Evolutionary conservation across 2,797 vertebrate species (phyloP), one percentile per base, ranked within the genome.

Genomic region (Eutrigla gurnardus): DNA sequence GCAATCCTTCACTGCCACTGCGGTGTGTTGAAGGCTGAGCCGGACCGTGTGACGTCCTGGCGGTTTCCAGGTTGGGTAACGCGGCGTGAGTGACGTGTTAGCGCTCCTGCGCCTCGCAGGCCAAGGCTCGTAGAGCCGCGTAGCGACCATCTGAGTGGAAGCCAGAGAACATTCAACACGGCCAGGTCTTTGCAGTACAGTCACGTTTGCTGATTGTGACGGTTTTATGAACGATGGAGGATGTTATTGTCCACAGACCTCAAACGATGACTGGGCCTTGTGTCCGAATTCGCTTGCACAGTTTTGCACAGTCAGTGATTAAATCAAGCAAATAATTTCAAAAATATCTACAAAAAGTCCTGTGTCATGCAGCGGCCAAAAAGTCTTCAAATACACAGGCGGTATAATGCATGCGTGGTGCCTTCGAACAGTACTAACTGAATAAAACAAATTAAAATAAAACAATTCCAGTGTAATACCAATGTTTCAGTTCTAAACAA

Each of bases 21-120:
- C 7, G 18, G 55, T 73, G 66, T 46, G 75, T 64, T 81, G 61
- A 88, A 90, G 87, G 87, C 57, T 72, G 49, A 65, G 71, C 74
- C 77, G 58, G 39, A 46, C 67, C 15, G 46, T 36, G 12, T 77
- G 15, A 70, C 42, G 45, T 75, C 62, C 73, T 52, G 47, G 10
- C 37, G 57, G 53, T 32, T 25, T 66, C 14, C 4, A 14, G 58
- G 33, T 52, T 80, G 55, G 40, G 25, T 75, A 57, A 60, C 4
- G 4, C 1, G 4, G 40, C 63, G 52, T 80, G 78, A 82, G 72
- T 72, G 77, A 66, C 65, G 74, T 12, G 6, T 43, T 52, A 43
- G 32, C 17, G 35, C 32, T 3, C 47, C 0, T 73, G 47, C 4
- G 12, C 8, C 42, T 50, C 18, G 17, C 25, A 39, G 52, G n/a